Percentiles rank a stretch among this genome's conserved stretches.
phyloP scores from a whole-genome alignment of 2,888 invertebrate genomes.

The Aphelenchoides bicaudatus region DNA sequence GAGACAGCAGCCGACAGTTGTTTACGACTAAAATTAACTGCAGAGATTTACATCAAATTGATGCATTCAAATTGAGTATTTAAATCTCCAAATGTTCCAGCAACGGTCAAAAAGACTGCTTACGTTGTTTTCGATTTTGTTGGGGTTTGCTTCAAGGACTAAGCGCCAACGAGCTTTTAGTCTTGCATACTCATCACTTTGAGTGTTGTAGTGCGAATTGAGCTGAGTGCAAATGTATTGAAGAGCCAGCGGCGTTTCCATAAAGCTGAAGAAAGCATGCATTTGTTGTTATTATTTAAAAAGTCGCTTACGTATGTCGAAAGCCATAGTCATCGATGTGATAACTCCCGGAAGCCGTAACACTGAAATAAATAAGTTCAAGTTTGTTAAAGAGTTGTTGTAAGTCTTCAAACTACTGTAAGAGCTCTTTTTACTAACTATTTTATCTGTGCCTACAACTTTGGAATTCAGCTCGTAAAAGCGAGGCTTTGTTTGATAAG shows the following conservation, averaged over 20 bases:
- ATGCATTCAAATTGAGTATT: not conserved
- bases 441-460: too few relatives aligned
- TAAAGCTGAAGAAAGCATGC: too few relatives aligned
- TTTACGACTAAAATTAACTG: not conserved
- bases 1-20: too few relatives aligned
- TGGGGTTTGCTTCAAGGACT: constrained; percentile 58
- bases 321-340: constrained; percentile 66
- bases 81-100: not conserved
- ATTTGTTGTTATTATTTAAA: too few relatives aligned
- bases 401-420: too few relatives aligned
- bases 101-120: not conserved
- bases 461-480: too few relatives aligned
- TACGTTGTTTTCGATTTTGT: constrained; percentile 38
- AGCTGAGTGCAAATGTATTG: constrained; percentile 66
- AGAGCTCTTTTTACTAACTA: too few relatives aligned
- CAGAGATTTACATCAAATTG: not conserved
- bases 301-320: constrained; percentile 63
- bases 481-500: too few relatives aligned
- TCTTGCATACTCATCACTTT: constrained; percentile 58
- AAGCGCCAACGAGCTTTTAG: constrained; percentile 62
- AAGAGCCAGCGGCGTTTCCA: constrained; percentile 62
- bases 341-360: constrained; percentile 36
- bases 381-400: too few relatives aligned
- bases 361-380: constrained; percentile 18
- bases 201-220: constrained; percentile 61